phyloP scores from a whole-genome alignment of 2,113 vertebrate species.

The Lophius piscatorius region DNA sequence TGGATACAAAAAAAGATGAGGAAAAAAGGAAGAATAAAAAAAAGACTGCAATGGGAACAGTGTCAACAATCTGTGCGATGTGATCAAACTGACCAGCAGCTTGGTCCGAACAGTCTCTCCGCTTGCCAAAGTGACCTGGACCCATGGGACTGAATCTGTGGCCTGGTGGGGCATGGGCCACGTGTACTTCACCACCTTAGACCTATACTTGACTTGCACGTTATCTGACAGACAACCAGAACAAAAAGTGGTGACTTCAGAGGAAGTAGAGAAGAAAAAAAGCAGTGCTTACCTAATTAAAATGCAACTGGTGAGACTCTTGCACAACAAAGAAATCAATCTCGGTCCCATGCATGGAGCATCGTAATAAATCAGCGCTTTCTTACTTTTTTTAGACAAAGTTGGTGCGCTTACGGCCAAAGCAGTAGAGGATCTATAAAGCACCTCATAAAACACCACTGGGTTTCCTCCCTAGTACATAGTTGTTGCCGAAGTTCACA shows the following conservation, averaged over 20 bases:
- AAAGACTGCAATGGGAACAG: background rate
- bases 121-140: slow-evolving; percentile 88
- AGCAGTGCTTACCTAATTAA: slow-evolving; percentile 17
- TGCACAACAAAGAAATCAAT: slow-evolving; percentile 32
- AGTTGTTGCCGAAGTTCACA: slow-evolving; percentile 53
- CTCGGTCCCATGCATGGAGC: slow-evolving; percentile 24
- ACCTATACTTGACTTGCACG: slow-evolving; percentile 90
- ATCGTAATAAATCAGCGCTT: slow-evolving; percentile 47
- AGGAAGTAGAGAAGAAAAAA: background rate
- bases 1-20: slow-evolving; percentile 44
- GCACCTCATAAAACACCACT: slow-evolving; percentile 68
- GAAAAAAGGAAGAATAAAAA: background rate
- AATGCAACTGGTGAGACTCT: slow-evolving; percentile 22
- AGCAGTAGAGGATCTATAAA: slow-evolving; percentile 71
- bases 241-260: slow-evolving; percentile 25
- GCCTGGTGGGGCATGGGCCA: slow-evolving; percentile 86
- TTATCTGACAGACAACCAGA: slow-evolving; percentile 77
- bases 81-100: slow-evolving; percentile 86
- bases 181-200: slow-evolving; percentile 86
- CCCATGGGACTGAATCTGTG: slow-evolving; percentile 87
- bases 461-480: slow-evolving; percentile 66
- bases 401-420: slow-evolving; percentile 48
- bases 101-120: slow-evolving; percentile 90
- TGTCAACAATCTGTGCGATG: background rate
- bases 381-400: slow-evolving; percentile 36